Evolutionary conservation across 2,888 invertebrate species (phyloP).

Genomic region (Tiliacea citrago): DNA sequence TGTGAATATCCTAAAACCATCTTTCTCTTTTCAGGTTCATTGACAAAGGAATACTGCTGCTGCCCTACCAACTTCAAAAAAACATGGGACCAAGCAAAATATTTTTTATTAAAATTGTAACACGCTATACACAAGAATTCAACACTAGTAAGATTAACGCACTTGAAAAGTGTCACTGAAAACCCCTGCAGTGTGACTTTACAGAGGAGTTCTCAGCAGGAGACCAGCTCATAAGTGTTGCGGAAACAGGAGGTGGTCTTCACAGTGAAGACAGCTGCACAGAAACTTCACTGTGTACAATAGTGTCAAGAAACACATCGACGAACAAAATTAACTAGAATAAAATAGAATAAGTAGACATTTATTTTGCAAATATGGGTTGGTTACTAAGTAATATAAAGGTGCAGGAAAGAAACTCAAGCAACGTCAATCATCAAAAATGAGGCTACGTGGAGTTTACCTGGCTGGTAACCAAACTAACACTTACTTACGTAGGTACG

Average conservation of each 20-base stretch:
- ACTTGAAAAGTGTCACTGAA: slow-evolving; percentile 26
- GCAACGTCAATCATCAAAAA: no score
- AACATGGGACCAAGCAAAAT: background rate
- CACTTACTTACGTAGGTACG: background rate
- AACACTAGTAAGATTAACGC: slow-evolving; percentile 6
- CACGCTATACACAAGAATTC: slow-evolving; percentile 11
- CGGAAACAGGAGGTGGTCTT: slow-evolving; percentile 12
- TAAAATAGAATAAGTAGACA: no score
- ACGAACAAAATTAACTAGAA: background rate
- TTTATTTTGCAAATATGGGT: no score
- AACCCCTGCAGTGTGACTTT: slow-evolving; percentile 5
- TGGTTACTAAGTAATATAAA: no score
- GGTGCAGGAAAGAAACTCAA: no score
- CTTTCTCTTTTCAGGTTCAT: background rate
- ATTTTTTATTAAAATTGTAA: background rate
- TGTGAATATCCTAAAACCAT: background rate
- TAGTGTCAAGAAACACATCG: background rate
- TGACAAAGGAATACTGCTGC: no score
- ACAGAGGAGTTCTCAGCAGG: slow-evolving; percentile 38
- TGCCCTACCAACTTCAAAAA: background rate
- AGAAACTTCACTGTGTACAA: slow-evolving; percentile 16
- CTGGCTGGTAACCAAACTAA: background rate
- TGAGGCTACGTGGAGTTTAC: background rate
- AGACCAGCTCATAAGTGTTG: slow-evolving; percentile 42
- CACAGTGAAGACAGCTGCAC: background rate